Percentiles rank a stretch among this genome's conserved stretches.
Conservation (phyloP, 2,888 invertebrate species). For the Catocala fraxini region DNA sequence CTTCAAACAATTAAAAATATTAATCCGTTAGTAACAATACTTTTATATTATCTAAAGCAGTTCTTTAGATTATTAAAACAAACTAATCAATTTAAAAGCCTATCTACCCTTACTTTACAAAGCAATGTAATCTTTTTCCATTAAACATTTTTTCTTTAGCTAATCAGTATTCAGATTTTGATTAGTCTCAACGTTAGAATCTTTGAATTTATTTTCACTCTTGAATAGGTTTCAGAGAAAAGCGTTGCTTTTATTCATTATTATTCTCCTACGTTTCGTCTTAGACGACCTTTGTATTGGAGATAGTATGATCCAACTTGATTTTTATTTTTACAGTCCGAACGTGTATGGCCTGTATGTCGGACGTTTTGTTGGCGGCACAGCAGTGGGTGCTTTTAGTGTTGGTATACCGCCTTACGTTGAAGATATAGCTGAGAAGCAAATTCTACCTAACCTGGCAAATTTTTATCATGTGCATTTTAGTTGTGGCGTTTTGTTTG, state of each 20-base stretch:
- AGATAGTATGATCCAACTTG: no score
- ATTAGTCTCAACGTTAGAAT: neutral
- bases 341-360: conserved; percentile 84
- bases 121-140: no score
- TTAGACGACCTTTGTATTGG: no score
- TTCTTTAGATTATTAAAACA: no score
- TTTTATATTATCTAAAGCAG: neutral
- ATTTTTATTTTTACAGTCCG: conserved; percentile 64
- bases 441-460: conserved; percentile 89
- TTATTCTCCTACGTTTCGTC: no score
- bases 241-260: no score
- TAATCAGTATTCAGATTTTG: neutral
- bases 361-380: conserved; percentile 88
- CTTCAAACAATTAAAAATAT: no score
- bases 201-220: neutral
- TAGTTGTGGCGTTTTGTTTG: conserved; percentile 89
- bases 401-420: conserved; percentile 90
- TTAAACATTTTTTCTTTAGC: no score
- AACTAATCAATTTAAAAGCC: no score
- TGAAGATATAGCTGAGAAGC: conserved; percentile 89
- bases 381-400: conserved; percentile 89
- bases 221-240: no score
- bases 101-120: no score
- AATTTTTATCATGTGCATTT: conserved; percentile 91
- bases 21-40: neutral